Base-by-base conservation (phyloP, 1,140 invertebrate species). In the Drosophila pruinosa region DNA sequence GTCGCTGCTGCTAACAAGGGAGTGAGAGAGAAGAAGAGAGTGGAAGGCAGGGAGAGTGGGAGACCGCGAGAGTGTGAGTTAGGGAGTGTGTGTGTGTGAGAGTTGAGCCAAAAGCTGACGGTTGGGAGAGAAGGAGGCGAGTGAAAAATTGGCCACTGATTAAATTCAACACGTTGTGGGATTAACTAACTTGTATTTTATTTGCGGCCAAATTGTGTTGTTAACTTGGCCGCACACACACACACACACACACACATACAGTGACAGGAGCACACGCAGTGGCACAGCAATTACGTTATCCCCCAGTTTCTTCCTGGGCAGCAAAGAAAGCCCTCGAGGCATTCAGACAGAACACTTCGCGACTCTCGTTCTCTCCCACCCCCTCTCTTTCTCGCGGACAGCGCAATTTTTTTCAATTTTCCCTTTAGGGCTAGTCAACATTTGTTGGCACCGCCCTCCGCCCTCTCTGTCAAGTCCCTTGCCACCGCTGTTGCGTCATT, bases 181-280 rank as follows among this genome's bases (percentile, higher is more conserved):
- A 86, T 88, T 86, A 88, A 86, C 82, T 86, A 86, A 86, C 82
- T 86, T 86, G 82, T 88, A 88, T 86, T 88, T 86, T 86, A 88
- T 86, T 86, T 86, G 45, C 59, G 78, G 58, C 78, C 73, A 88
- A 86, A 86, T 78, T 88, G 78, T 88, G 81, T 82, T 86, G 81
- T 86, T 86, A 86, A 81, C 81, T 86, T 86, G 28, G 43, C 58
- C 58, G 28, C 14, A 63, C 2, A 62, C 5, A 36, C 14, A 57
- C 5, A 28, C 28, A 31, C 7, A 15, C 14, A 41, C 15, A 10
- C 31, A 38, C 17, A 50, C 14, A 61, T 15, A 52, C 21, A 56
- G 15, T 12, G 0, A 38, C n/a, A 34, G 12, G 19, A 7, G n/a
- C 24, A 22, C 24, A 4, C 17, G 17, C 41, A 59, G 21, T 24